Conservation (phyloP, 1,140 invertebrate species). For the Apis laboriosa region DNA sequence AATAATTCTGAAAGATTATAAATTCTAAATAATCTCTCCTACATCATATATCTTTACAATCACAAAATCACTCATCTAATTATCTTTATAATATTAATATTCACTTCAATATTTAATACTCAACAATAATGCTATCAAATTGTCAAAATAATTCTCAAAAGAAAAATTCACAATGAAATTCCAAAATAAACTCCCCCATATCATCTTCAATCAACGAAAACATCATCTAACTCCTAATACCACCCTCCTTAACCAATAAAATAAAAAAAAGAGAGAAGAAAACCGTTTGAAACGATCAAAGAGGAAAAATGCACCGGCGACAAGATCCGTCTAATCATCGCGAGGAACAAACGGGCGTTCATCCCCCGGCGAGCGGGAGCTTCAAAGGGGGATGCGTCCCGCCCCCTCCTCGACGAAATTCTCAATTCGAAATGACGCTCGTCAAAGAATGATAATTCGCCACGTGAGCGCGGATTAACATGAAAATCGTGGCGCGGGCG, state of each 20-base stretch:
- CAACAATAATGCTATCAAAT: too few relatives aligned
- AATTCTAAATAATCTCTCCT: too few relatives aligned
- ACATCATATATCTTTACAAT: too few relatives aligned
- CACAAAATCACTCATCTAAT: too few relatives aligned
- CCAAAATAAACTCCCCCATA: neutral
- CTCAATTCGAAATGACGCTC: neutral
- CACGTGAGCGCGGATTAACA: conserved; percentile 38
- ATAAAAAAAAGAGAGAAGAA: neutral
- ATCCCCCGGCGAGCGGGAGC: neutral
- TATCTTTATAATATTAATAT: too few relatives aligned
- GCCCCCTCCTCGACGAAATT: neutral
- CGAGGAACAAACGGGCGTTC: neutral
- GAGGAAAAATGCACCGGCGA: neutral
- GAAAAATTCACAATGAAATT: neutral
- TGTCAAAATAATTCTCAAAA: too few relatives aligned
- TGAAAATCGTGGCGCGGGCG: conserved; percentile 40
- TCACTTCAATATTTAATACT: too few relatives aligned
- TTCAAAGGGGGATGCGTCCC: neutral
- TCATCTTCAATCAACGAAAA: neutral
- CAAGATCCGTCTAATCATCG: neutral
- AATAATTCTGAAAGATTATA: too few relatives aligned
- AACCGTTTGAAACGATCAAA: conserved; percentile 1
- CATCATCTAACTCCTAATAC: neutral
- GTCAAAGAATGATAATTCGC: conserved; percentile 57
- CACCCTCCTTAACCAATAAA: neutral